A percentile compares a stretch with the other conserved stretches of the same genome.
Conservation (phyloP, 92 coral and sea anemone species). For the Scolanthus callimorphus region DNA sequence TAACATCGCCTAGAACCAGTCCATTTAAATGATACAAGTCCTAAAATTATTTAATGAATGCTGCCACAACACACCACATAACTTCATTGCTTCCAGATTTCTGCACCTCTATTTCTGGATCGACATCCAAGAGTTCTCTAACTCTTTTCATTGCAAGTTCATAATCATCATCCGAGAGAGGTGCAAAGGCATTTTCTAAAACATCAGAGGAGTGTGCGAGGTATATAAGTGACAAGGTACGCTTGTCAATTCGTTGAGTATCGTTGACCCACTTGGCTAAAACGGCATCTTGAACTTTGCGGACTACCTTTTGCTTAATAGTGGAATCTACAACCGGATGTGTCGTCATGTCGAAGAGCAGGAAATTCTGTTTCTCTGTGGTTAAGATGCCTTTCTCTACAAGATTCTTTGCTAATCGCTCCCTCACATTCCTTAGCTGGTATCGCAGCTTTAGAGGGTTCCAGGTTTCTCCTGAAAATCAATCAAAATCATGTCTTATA, state of each 20-base stretch:
- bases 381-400: conserved; percentile 99
- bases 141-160: conserved; percentile 99
- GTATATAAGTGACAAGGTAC: conserved; percentile 78
- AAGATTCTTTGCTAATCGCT: conserved; percentile 96
- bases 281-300: conserved; percentile 94
- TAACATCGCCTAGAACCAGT: too few species aligned
- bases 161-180: conserved; percentile 96
- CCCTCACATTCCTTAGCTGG: conserved; percentile 96
- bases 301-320: conserved; percentile 77
- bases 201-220: conserved; percentile 99
- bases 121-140: conserved; percentile 88
- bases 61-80: conserved; percentile 99
- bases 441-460: conserved; percentile 92
- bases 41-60: conserved; percentile 75
- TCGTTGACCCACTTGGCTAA: conserved; percentile 95
- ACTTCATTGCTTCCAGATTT: conserved; percentile 77
- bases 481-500: too few species aligned
- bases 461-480: conserved; percentile 97
- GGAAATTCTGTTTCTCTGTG: conserved; percentile 98
- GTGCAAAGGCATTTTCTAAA: conserved; percentile 94
- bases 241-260: conserved; percentile 83
- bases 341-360: conserved; percentile 95
- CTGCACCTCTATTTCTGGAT: conserved; percentile 88
- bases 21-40: background rate
- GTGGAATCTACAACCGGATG: conserved; percentile 93